phyloP scores from a whole-genome alignment of 2,797 vertebrate species.

The Buceros bicornis region DNA sequence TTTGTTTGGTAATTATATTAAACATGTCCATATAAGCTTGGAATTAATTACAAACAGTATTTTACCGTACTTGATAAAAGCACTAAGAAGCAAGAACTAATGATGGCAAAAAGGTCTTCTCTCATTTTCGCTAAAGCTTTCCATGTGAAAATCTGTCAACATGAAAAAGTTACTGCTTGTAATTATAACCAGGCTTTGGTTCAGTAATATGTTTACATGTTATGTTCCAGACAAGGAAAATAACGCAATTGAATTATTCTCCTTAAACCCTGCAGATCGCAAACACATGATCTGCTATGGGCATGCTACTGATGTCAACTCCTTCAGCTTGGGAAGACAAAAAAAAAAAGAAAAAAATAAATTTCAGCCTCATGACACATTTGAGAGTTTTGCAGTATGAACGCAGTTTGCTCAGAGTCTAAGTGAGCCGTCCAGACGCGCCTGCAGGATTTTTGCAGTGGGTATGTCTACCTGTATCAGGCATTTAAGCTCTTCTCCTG shows the following conservation, averaged over 20 bases:
- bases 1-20: slow-evolving; percentile 76
- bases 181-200: slow-evolving; percentile 57
- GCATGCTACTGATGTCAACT: background rate
- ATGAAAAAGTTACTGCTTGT: slow-evolving; percentile 67
- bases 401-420: background rate
- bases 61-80: slow-evolving; percentile 70
- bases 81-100: slow-evolving; percentile 72
- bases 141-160: slow-evolving; percentile 74
- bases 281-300: slow-evolving; percentile 4
- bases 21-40: slow-evolving; percentile 66
- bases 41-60: slow-evolving; percentile 71
- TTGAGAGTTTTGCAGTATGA: background rate
- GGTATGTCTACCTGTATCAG: slow-evolving; percentile 59
- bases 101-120: slow-evolving; percentile 51
- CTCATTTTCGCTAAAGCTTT: slow-evolving; percentile 72
- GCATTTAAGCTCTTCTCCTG: slow-evolving; percentile 73
- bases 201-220: slow-evolving; percentile 60
- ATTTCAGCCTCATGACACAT: background rate
- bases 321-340: background rate
- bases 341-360: background rate
- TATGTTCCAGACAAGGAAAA: slow-evolving; percentile 51
- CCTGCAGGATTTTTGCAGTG: background rate
- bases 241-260: slow-evolving; percentile 47
- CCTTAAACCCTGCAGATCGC: background rate
- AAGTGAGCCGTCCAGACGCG: background rate